Conservation (phyloP, 2,113 vertebrate genomes). For the Chauna torquata region DNA sequence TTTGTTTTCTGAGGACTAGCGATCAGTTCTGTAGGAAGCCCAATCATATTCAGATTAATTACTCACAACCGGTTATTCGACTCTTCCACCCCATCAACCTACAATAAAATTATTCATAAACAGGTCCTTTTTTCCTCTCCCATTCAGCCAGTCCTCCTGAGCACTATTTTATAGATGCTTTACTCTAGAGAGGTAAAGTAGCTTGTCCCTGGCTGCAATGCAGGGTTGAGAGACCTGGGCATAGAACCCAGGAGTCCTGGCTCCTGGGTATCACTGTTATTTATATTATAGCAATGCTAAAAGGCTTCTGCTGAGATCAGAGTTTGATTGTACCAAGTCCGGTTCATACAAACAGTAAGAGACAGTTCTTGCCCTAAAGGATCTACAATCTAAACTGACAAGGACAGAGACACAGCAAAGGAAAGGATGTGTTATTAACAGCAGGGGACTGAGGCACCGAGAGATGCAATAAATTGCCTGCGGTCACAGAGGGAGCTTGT, state of each 20-base stretch:
- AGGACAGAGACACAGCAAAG: conserved; percentile 49
- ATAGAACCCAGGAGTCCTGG: not conserved
- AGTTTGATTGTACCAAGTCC: not conserved
- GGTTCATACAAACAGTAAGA: not conserved
- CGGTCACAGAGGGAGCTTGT: not conserved
- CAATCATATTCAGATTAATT: not conserved
- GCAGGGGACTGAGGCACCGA: not conserved
- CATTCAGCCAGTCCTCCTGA: not conserved
- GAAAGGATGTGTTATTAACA: conserved; percentile 52
- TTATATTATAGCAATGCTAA: not conserved
- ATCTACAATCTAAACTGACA: conserved; percentile 48
- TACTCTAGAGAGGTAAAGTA: not conserved
- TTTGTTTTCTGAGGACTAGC: not conserved
- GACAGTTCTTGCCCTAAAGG: conserved; percentile 40
- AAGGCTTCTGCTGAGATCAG: conserved; percentile 50
- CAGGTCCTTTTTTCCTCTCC: not conserved
- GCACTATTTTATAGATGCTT: not conserved
- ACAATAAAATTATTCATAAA: not conserved
- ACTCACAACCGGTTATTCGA: not conserved
- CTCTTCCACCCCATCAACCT: not conserved
- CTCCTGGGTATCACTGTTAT: not conserved
- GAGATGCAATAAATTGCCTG: conserved; percentile 32
- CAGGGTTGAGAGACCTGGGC: not conserved
- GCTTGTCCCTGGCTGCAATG: not conserved
- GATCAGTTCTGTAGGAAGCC: not conserved